Conservation (phyloP, 2,888 invertebrate genomes). For the Acanthoscelides obtectus region DNA sequence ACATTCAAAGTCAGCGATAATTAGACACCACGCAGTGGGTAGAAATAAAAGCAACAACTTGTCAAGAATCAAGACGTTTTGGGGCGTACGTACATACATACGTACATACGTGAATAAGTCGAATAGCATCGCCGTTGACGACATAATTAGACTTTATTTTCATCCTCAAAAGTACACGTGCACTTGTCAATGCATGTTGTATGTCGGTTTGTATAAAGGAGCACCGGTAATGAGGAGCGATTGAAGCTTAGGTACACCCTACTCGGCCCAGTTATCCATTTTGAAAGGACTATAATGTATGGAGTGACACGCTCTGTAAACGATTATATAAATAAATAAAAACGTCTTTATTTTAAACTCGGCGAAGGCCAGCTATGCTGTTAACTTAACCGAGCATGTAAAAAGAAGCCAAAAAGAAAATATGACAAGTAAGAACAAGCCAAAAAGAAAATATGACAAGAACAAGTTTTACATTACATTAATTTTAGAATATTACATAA, state of each 20-base stretch:
- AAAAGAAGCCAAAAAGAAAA: too few species aligned
- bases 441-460: too few species aligned
- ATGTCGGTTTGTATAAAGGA: background rate
- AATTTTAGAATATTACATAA: too few species aligned
- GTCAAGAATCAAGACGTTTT: background rate
- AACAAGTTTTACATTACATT: too few species aligned
- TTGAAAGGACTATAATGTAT: too few species aligned
- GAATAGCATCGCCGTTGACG: background rate
- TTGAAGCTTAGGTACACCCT: background rate
- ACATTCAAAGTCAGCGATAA: background rate
- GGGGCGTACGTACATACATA: background rate
- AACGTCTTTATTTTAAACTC: too few species aligned
- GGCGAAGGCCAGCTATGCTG: too few species aligned
- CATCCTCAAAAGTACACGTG: background rate
- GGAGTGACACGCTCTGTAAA: too few species aligned
- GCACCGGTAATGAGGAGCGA: background rate
- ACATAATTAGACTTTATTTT: background rate
- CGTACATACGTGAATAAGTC: background rate
- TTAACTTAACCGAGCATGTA: too few species aligned
- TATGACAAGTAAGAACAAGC: too few species aligned
- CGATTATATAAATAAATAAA: too few species aligned
- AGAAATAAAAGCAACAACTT: background rate
- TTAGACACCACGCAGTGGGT: background rate
- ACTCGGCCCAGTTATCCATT: background rate
- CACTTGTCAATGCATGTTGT: background rate